Conservation (phyloP, 2,113 vertebrate species). For the Dromiciops gliroides region DNA sequence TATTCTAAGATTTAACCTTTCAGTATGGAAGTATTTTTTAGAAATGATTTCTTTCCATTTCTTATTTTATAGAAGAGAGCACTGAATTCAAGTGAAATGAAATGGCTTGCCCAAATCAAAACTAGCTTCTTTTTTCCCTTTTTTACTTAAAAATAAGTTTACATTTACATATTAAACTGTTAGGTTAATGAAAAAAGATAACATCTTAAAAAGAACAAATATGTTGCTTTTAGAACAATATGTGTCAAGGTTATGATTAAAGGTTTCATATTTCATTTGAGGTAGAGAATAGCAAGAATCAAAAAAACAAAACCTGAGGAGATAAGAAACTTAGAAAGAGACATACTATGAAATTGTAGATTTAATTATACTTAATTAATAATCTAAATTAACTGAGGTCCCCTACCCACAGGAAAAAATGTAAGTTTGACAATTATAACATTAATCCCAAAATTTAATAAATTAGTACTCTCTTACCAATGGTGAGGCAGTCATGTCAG, state of each 20-base stretch:
- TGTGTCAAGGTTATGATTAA: constrained; percentile 1
- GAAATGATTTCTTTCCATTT: neutral
- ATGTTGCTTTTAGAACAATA: constrained; percentile 17
- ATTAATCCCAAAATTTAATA: constrained; percentile 63
- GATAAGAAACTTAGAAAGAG: constrained; percentile 16
- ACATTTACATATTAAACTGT: neutral
- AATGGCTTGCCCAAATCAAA: neutral
- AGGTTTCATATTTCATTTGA: neutral
- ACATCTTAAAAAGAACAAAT: neutral
- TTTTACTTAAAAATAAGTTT: neutral
- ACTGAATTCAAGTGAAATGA: neutral
- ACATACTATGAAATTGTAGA: constrained; percentile 24
- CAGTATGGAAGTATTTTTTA: neutral
- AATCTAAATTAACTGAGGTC: too few species aligned
- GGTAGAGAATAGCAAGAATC: neutral
- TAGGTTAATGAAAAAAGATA: neutral
- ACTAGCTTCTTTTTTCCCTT: neutral
- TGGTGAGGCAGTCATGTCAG: constrained; percentile 74
- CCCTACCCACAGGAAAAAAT: constrained; percentile 3
- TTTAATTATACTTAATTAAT: too few species aligned
- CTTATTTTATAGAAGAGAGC: neutral
- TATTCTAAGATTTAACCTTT: neutral
- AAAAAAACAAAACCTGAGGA: neutral
- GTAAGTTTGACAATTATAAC: constrained; percentile 56
- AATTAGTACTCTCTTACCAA: constrained; percentile 62